Evolutionary conservation across 2,888 invertebrate species (phyloP), one percentile per base, ranked within the genome.

Genomic region (Ecliptopera silaceata): DNA sequence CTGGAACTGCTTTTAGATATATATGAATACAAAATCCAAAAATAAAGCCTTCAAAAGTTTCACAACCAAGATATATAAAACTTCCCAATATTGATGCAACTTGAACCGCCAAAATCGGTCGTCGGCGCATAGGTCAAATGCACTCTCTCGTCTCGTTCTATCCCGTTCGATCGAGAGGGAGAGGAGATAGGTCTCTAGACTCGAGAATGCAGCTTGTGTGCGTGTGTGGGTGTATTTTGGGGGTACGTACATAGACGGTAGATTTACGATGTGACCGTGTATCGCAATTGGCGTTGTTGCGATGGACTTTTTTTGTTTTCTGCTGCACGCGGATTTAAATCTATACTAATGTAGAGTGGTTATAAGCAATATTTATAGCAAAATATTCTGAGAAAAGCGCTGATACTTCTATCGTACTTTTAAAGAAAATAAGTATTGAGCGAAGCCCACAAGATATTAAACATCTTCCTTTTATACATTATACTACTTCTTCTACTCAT

Each of bases 41-140:
- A 6, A 8, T 10, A 41, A 49, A 56, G 17, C 32, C 41, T 42
- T 46, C 20, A 36, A 56, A 36, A 56, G 48, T 48, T 31, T 38
- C 48, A 43, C 44, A 20, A 26, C 10, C 31, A 45, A 44, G 47
- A 48, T 47, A 32, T n/a, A n/a, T n/a, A n/a, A n/a, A 42, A 56
- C 56, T 13, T 29, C 50, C 31, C 36, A 51, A 51, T 46, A 56
- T 55, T 46, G 43, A 50, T 60, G 34, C 41, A 61, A 42, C 49
- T 56, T 74, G 69, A 75, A 78, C 76, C 72, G 73, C 82, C 83
- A 74, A 84, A 84, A 82, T 82, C 79, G 82, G 77, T 70, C 74
- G 70, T 67, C 74, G 70, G 77, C 81, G 82, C 82, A 84, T 84
- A 84, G 84, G 83, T 84, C 84, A 83, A 83, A 77, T 80, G 78